Percentiles rank a stretch among this genome's conserved stretches.
These are phyloP conservation scores for Cyaniris semiargus DNA, from an alignment of 2,888 invertebrate genomes.

Conservation along the genomic window DNA sequence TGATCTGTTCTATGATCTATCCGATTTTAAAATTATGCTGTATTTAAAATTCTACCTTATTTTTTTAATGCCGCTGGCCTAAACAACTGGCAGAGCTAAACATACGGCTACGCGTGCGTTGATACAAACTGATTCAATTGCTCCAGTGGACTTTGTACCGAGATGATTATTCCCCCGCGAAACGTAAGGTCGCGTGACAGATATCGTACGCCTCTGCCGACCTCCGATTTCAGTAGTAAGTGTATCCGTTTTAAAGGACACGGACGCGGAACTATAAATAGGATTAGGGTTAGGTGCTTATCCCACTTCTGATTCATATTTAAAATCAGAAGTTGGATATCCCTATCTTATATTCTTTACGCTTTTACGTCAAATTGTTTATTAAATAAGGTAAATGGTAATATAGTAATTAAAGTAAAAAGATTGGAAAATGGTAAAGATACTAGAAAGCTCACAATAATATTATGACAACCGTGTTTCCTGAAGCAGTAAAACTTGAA, in stretches of 20 bases:
- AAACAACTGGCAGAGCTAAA: slow-evolving; percentile 16
- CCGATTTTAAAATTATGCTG: too few species aligned
- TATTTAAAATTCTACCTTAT: neutral
- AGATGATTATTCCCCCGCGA: slow-evolving; percentile 35
- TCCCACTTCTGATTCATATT: neutral
- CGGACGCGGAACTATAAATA: neutral
- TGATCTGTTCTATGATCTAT: too few species aligned
- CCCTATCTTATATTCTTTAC: neutral
- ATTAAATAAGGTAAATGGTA: neutral
- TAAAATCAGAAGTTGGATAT: neutral
- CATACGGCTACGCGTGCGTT: slow-evolving; percentile 34
- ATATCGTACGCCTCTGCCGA: slow-evolving; percentile 19
- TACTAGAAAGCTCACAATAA: neutral
- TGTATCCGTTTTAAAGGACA: slow-evolving; percentile 19
- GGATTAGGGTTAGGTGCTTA: neutral
- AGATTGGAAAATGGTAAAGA: neutral
- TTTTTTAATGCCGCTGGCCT: neutral
- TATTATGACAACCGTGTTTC: neutral
- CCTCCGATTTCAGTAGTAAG: slow-evolving; percentile 20
- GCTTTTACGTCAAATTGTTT: too few species aligned
- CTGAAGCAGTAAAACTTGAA: neutral
- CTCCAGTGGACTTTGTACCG: slow-evolving; percentile 38
- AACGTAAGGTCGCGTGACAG: slow-evolving; percentile 29
- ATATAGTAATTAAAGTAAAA: neutral
- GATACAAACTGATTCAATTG: slow-evolving; percentile 38